Evolutionary conservation across 2,888 invertebrate species (phyloP).

Genomic region (Atherix ibis): DNA sequence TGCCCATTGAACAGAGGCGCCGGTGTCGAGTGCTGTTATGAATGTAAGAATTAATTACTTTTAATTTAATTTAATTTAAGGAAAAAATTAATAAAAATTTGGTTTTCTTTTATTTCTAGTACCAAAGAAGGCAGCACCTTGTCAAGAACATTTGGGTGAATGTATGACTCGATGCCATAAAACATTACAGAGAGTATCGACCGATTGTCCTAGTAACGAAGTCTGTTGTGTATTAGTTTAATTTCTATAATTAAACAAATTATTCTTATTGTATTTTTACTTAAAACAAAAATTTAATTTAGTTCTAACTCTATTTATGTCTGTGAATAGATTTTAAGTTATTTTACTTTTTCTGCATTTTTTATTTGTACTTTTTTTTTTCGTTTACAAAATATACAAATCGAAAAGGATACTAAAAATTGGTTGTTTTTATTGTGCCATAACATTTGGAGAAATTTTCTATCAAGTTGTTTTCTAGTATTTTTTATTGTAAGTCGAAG

Average conservation of each 20-base stretch:
- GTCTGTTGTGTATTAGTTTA: slow-evolving; percentile 23
- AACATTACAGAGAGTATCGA: slow-evolving; percentile 21
- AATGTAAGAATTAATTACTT: slow-evolving; percentile 19
- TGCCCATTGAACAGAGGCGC: slow-evolving; percentile 21
- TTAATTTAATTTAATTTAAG: not conserved
- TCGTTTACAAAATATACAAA: too few species aligned
- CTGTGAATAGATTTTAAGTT: not conserved
- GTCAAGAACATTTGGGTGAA: slow-evolving; percentile 22
- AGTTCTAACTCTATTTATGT: not conserved
- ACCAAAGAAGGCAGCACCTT: slow-evolving; percentile 26
- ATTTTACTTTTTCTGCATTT: not conserved
- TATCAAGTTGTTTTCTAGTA: too few species aligned
- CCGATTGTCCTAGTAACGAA: slow-evolving; percentile 23
- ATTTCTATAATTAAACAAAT: not conserved
- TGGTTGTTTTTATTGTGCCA: too few species aligned
- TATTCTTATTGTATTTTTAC: not conserved
- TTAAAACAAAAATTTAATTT: not conserved
- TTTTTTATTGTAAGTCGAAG: too few species aligned
- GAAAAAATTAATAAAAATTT: not conserved
- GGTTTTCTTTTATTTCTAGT: slow-evolving; percentile 17
- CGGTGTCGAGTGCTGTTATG: slow-evolving; percentile 30
- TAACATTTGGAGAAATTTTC: too few species aligned
- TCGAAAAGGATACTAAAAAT: too few species aligned
- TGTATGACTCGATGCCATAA: slow-evolving; percentile 23
- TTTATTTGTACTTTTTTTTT: not conserved